Conservation (phyloP, 2,888 invertebrate genomes). For the Idaea biselata region DNA sequence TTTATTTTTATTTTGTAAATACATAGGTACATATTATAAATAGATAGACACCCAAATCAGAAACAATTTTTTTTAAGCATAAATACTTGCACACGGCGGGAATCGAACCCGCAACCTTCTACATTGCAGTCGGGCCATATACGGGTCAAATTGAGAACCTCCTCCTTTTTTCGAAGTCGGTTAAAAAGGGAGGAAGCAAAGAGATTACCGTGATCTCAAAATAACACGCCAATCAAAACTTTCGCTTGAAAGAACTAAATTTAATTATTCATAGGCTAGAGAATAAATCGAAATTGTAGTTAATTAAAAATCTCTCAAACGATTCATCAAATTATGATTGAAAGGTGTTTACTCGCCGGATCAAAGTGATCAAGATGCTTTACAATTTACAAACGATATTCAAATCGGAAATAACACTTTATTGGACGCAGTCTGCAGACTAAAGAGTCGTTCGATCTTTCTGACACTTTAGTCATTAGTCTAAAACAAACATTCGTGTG, state of each 20-base stretch:
- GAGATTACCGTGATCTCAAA: neutral
- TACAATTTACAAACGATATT: neutral
- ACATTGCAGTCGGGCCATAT: too few relatives aligned
- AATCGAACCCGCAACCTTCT: too few relatives aligned
- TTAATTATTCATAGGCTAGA: neutral
- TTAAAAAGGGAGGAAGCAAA: too few relatives aligned
- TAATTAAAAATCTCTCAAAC: neutral
- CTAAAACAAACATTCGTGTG: too few relatives aligned
- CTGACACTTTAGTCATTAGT: too few relatives aligned
- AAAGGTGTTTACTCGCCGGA: neutral
- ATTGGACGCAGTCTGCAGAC: neutral
- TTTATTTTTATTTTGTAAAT: too few relatives aligned
- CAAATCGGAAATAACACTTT: neutral
- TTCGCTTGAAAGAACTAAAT: neutral
- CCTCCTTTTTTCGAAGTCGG: too few relatives aligned
- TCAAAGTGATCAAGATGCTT: neutral
- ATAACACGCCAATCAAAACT: neutral
- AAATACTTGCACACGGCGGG: too few relatives aligned
- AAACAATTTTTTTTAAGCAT: too few relatives aligned
- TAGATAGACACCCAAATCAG: too few relatives aligned
- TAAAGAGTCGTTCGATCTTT: neutral
- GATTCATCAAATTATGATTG: conserved; percentile 1
- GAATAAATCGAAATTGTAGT: neutral
- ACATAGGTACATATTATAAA: too few relatives aligned
- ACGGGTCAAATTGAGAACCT: too few relatives aligned